Base-by-base conservation (phyloP, 2,113 vertebrate species). In the Steatornis caripensis region DNA sequence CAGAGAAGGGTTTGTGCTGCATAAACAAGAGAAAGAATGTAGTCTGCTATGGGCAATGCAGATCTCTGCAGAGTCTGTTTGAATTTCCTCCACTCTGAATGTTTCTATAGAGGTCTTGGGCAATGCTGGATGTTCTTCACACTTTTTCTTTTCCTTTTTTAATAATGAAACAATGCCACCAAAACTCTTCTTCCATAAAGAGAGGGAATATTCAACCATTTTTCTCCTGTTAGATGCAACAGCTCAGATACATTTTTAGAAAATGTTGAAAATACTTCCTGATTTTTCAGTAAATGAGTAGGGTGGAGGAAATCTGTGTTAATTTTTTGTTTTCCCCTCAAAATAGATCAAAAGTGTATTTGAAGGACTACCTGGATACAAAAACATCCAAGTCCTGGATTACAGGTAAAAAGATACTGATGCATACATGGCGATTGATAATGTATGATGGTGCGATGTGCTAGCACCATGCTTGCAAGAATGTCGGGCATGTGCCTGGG, bases 301-400 rank as follows among this genome's bases (percentile, higher is more conserved):
- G 39, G 24, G 16, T 23, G 16, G 49, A 77, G 0, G 0, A 65
- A 75, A 79, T 55, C 65, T 81, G 20, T 86, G 77, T 53, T 74
- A 53, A 65, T 71, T 61, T 85, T 83, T 66, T 80, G 32, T 20
- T 70, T 97, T 61, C 17, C 92, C 39, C 89, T 95, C 43, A 79
- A 96, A 94, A 94, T 95, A 99, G 99, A 98, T 99, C 54, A 97
- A 98, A 96, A 98, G 97, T 8, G 97, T 99, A 81, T 98, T 99
- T 97, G 93, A 98, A 96, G 98, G 95, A 46, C 97, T 99, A 49
- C 98, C 98, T 77, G 99, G 99, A 90, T 99, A 99, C 89, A 99
- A 98, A 94, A 98, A 87, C 75, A 98, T 99, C 45, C 97, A 92
- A 58, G 95, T 99, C 53, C 93, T 98, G 90, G 97, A 98, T 93